A percentile compares a stretch with the other conserved stretches of the same genome.
phyloP scores from a whole-genome alignment of 1,140 invertebrate species.

The Zaprionus lachaisei region DNA sequence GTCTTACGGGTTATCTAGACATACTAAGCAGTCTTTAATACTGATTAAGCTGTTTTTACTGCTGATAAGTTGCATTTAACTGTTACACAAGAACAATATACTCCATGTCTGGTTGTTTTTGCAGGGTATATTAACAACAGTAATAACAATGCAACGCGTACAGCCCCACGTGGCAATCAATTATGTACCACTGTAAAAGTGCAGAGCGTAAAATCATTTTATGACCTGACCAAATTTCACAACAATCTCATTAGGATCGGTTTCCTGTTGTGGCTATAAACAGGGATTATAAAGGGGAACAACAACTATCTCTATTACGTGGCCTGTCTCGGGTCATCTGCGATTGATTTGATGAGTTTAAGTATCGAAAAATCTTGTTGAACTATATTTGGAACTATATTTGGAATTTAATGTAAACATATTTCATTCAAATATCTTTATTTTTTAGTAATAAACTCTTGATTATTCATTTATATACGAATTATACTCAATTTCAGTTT shows the following conservation, averaged over 20 bases:
- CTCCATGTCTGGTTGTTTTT: neutral
- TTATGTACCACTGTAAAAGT: neutral
- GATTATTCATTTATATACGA: neutral
- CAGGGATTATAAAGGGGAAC: too few relatives aligned
- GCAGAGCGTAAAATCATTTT: neutral
- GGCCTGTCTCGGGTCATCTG: too few relatives aligned
- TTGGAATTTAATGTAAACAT: neutral
- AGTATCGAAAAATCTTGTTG: too few relatives aligned
- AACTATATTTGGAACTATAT: too few relatives aligned
- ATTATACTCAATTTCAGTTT: neutral
- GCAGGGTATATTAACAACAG: neutral
- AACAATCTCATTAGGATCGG: constrained; percentile 5
- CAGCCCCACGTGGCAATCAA: neutral
- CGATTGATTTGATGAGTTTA: too few relatives aligned
- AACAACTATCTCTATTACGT: too few relatives aligned
- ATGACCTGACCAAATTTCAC: neutral
- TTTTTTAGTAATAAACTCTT: neutral
- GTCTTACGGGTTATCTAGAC: neutral
- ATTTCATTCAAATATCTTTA: neutral
- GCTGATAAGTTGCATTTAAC: neutral
- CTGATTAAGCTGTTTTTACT: neutral
- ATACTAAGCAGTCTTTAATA: neutral
- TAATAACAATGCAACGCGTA: neutral
- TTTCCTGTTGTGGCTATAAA: constrained; percentile 1
- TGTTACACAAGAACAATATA: neutral